Evolutionary conservation across 2,797 vertebrate genomes (phyloP).

Genomic region (Scolopax rusticola): DNA sequence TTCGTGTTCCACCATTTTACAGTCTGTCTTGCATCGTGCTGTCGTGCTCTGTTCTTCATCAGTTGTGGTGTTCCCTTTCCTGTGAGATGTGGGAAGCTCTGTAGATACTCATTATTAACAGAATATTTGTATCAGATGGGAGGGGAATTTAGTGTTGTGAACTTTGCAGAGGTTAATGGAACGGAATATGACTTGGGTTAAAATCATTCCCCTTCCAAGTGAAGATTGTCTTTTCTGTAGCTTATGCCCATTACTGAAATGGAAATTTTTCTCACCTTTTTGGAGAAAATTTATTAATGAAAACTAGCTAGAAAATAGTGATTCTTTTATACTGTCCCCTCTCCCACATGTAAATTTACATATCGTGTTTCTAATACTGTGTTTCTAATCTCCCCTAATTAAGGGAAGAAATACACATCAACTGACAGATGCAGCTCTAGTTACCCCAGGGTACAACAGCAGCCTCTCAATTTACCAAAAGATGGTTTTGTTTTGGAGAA

Average conservation of each 20-base stretch:
- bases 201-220: background rate
- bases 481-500: background rate
- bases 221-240: background rate
- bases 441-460: background rate
- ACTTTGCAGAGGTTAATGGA: background rate
- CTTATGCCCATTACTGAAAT: background rate
- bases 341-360: background rate
- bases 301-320: constrained; percentile 4
- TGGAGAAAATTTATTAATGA: background rate
- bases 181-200: background rate
- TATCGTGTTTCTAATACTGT: background rate
- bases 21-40: constrained; percentile 46
- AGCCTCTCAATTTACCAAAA: background rate
- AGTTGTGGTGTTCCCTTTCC: background rate
- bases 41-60: constrained; percentile 50
- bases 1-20: background rate
- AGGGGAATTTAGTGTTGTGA: background rate
- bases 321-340: background rate
- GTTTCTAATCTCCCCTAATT: too few relatives aligned
- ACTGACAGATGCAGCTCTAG: background rate
- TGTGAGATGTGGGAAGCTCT: background rate
- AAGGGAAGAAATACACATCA: background rate
- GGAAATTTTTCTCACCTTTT: background rate
- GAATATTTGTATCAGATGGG: background rate
- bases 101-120: background rate